These are phyloP conservation scores for Marmota monax DNA, from an alignment of 2,113 vertebrate species.

Conservation along the genomic window DNA sequence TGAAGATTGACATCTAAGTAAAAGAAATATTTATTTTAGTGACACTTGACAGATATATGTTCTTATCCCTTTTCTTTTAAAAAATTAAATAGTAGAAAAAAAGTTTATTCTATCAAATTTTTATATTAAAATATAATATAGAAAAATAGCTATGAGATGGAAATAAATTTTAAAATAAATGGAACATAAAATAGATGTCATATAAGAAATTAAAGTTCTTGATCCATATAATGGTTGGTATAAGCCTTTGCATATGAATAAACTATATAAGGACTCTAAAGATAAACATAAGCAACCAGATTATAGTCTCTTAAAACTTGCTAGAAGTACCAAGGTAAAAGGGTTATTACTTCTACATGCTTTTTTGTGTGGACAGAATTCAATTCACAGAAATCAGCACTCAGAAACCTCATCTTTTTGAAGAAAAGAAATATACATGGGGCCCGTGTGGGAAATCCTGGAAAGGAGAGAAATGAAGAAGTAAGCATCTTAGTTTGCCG, in stretches of 20 bases:
- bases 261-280: not conserved
- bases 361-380: not conserved
- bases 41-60: not conserved
- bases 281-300: not conserved
- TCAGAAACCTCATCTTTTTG: not conserved
- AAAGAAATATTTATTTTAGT: not conserved
- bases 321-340: too few relatives aligned
- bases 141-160: not conserved
- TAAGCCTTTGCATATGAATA: not conserved
- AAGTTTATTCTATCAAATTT: not conserved
- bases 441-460: not conserved
- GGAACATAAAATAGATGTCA: not conserved
- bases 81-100: not conserved
- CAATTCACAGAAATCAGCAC: not conserved
- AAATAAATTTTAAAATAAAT: slow-evolving; percentile 16
- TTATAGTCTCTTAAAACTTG: not conserved
- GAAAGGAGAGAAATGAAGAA: not conserved
- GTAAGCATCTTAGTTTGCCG: fast-evolving
- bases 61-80: not conserved
- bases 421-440: not conserved
- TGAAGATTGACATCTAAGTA: not conserved
- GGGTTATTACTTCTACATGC: not conserved
- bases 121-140: not conserved
- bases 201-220: not conserved
- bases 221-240: not conserved